Evolutionary conservation across 1,140 invertebrate genomes (phyloP).

Genomic region (Leptopilina boulardi): DNA sequence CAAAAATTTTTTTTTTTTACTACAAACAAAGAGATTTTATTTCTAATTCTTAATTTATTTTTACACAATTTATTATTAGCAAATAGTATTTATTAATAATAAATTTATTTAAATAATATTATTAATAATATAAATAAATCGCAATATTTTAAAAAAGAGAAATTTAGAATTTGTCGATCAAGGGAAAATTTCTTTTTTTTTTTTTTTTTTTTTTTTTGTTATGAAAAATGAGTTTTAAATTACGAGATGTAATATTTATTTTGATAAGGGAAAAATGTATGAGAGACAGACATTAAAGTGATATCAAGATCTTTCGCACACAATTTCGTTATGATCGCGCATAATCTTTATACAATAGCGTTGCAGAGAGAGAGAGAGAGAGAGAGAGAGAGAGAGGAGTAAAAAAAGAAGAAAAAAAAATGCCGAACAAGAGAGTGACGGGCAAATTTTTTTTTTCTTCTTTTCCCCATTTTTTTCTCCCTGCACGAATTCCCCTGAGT

Average conservation of each 20-base stretch:
- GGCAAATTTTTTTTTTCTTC: constrained; percentile 23
- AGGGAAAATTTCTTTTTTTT: background rate
- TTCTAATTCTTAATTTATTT: background rate
- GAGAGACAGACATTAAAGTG: constrained; percentile 62
- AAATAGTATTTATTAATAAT: too few relatives aligned
- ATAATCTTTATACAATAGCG: constrained; percentile 70
- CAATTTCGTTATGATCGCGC: constrained; percentile 45
- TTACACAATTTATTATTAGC: background rate
- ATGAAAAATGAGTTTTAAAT: background rate
- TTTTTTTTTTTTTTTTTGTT: background rate
- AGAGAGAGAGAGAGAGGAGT: too few relatives aligned
- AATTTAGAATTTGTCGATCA: background rate
- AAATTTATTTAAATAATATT: too few relatives aligned
- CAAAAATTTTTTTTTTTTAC: too few relatives aligned
- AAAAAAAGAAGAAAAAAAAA: constrained; percentile 37
- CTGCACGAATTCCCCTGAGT: constrained; percentile 28
- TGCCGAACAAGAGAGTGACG: constrained; percentile 36
- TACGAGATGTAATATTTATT: background rate
- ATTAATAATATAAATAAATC: too few relatives aligned
- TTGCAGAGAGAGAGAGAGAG: too few relatives aligned
- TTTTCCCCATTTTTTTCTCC: background rate
- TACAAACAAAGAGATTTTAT: background rate
- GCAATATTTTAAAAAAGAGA: background rate
- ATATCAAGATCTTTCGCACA: constrained; percentile 61
- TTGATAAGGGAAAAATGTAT: background rate